These are phyloP conservation scores for Hemicordylus capensis DNA, from an alignment of 2,113 vertebrate species.

Conservation along the genomic window DNA sequence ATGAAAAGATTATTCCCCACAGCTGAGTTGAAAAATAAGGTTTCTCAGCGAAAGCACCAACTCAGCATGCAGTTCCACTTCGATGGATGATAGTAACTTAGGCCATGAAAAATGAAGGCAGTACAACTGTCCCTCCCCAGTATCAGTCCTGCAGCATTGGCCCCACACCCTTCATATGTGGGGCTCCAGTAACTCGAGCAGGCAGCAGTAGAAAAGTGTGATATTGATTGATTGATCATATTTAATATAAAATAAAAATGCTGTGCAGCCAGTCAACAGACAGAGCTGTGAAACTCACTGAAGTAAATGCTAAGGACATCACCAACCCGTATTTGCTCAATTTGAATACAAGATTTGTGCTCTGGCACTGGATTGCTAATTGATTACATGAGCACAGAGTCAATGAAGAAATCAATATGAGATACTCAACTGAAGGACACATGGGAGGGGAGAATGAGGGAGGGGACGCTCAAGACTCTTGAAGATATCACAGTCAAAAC, in stretches of 20 bases:
- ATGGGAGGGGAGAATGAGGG: not conserved
- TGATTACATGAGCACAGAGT: slow-evolving; percentile 55
- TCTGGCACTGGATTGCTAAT: slow-evolving; percentile 44
- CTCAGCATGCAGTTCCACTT: not conserved
- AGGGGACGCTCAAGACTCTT: slow-evolving; percentile 11
- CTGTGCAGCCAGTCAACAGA: no score
- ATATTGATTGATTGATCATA: no score
- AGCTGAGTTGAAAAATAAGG: not conserved
- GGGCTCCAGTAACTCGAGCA: rapidly evolving
- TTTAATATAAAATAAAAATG: not conserved
- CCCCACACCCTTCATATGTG: rapidly evolving
- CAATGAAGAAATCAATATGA: slow-evolving; percentile 59
- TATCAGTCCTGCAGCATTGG: not conserved
- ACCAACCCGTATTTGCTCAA: slow-evolving; percentile 40
- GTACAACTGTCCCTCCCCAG: not conserved
- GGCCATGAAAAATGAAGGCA: not conserved
- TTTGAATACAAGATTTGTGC: slow-evolving; percentile 34
- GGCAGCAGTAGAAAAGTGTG: rapidly evolving
- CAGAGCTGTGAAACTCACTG: not conserved
- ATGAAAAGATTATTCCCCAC: not conserved
- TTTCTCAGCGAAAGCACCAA: not conserved
- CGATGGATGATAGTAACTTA: rapidly evolving
- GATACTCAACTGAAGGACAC: slow-evolving; percentile 46
- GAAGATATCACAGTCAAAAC: slow-evolving; percentile 4
- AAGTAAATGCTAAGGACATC: slow-evolving; percentile 20